These are phyloP conservation scores for Patagioenas fasciata DNA, from an alignment of 2,113 vertebrate genomes.

Conservation along the genomic window DNA sequence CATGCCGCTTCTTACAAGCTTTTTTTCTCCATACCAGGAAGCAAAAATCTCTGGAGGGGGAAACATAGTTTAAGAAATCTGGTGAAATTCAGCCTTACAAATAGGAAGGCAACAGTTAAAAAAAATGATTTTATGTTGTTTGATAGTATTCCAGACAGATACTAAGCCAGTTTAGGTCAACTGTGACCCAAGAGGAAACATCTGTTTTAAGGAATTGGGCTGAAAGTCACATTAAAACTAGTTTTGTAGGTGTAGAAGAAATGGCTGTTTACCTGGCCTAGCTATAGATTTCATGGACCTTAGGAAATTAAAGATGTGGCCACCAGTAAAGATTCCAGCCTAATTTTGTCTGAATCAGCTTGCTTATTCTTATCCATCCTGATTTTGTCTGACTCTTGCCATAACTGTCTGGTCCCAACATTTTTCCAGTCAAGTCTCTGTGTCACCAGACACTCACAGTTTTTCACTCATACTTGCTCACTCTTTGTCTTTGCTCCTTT, in stretches of 20 bases:
- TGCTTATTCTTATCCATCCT: background rate
- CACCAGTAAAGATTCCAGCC: background rate
- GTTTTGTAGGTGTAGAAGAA: background rate
- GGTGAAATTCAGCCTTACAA: background rate
- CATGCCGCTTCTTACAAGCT: fast-evolving
- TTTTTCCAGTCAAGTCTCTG: background rate
- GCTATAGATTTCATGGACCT: background rate
- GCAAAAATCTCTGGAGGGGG: background rate
- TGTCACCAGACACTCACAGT: background rate
- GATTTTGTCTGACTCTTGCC: background rate
- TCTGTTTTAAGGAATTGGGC: background rate
- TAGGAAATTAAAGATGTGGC: background rate
- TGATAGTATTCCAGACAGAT: background rate
- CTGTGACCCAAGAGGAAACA: background rate
- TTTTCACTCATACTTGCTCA: background rate
- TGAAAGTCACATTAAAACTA: background rate
- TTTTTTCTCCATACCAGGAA: background rate
- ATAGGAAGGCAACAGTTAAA: background rate
- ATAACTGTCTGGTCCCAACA: background rate
- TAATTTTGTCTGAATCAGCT: background rate
- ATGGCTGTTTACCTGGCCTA: background rate
- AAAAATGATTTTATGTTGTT: background rate
- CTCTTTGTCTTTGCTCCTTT: background rate
- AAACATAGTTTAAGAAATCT: background rate
- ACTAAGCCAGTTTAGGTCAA: background rate